These are phyloP conservation scores for Poeciliopsis presidionis DNA, from an alignment of 2,797 vertebrate species.

Conservation along the genomic window DNA sequence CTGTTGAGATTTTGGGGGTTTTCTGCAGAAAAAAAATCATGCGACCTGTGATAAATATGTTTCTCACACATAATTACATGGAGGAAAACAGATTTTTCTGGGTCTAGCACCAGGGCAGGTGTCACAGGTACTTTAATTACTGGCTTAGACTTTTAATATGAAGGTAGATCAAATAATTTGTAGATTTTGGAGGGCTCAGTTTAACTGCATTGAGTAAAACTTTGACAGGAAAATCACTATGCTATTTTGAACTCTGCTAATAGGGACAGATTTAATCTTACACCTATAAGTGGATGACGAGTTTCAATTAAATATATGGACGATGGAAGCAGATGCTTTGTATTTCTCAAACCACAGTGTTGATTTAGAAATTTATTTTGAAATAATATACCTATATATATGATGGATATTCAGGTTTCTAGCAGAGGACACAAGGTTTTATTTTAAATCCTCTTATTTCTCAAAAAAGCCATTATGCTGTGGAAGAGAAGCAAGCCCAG, in stretches of 20 bases:
- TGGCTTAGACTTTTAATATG: neutral
- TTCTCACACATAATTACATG: neutral
- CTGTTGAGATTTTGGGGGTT: slow-evolving; percentile 2
- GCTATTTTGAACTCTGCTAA: neutral
- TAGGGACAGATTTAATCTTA: neutral
- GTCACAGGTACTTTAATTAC: neutral
- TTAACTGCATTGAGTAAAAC: neutral
- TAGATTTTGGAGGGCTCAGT: neutral
- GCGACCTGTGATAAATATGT: slow-evolving; percentile 8
- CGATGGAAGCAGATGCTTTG: neutral
- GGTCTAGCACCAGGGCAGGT: neutral
- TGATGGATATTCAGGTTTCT: neutral
- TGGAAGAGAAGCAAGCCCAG: neutral
- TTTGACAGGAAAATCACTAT: neutral
- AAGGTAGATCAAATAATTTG: neutral
- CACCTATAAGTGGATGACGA: neutral
- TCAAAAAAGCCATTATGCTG: neutral
- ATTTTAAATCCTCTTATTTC: neutral
- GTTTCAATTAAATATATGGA: neutral
- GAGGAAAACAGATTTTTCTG: neutral
- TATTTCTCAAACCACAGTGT: neutral
- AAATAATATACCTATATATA: too few species aligned
- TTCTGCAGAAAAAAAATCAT: neutral
- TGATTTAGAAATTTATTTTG: neutral
- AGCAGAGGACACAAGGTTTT: neutral